A percentile compares a stretch with the other conserved stretches of the same genome.
Evolutionary conservation across 2,888 invertebrate genomes (phyloP).

Genomic region (Exephanes ischioxanthus): DNA sequence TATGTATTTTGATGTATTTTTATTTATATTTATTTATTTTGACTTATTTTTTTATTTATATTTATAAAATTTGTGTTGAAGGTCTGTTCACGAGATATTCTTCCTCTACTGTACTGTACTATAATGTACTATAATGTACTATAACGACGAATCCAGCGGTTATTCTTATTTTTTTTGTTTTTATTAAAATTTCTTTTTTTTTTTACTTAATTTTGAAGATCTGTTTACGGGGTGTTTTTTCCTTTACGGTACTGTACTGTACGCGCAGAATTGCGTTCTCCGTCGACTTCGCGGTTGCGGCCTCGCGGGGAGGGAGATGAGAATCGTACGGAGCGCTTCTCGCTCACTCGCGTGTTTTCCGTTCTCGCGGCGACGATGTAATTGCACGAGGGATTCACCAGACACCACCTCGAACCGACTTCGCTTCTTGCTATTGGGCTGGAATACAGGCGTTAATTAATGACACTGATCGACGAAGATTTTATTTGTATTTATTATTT

Average conservation of each 20-base stretch:
- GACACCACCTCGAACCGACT: constrained; percentile 26
- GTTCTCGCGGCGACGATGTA: constrained; percentile 37
- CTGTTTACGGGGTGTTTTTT: too few species aligned
- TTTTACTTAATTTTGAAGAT: too few species aligned
- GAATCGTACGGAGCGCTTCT: constrained; percentile 16
- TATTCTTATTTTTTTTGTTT: too few species aligned
- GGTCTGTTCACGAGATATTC: too few species aligned
- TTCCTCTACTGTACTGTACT: too few species aligned
- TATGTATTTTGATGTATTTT: not conserved
- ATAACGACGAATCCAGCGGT: too few species aligned
- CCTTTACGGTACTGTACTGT: too few species aligned
- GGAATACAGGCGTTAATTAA: constrained; percentile 2
- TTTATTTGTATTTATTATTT: not conserved
- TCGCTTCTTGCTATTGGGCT: constrained; percentile 15
- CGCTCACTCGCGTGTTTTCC: constrained; percentile 45
- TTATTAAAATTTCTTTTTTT: too few species aligned
- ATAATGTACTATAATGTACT: too few species aligned
- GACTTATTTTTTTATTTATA: too few species aligned
- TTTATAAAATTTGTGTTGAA: too few species aligned
- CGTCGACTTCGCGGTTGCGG: not conserved
- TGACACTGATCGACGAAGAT: not conserved
- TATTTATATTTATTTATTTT: too few species aligned
- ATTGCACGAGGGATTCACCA: not conserved
- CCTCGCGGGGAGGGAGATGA: constrained; percentile 6
- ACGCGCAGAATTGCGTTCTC: not conserved